Base-by-base conservation (phyloP, 2,888 invertebrate species). In the Drosophila macrothrix region DNA sequence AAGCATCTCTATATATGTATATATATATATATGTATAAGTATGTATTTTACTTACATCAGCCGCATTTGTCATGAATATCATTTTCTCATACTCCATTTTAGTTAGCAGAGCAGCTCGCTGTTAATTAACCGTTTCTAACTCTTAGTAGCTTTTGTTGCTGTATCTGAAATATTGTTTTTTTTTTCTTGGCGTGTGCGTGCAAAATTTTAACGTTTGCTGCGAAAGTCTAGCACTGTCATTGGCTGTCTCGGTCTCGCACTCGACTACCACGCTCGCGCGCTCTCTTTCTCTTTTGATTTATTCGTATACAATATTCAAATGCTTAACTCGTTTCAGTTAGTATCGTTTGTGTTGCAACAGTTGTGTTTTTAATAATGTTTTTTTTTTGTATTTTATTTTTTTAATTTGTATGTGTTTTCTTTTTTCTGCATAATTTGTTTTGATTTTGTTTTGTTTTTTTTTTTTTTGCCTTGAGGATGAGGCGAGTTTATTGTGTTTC, bases 41-140 rank as follows among this genome's bases (percentile, higher is more conserved):
- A 12, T 43, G 4, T 39, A 33, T 37, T 39, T 55, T 59, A 82
- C 87, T 88, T 82, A 87, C 87, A 90, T 90, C 90, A 41, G 58
- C 70, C 58, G 75, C 72, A 67, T 62, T 73, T 61, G 90, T 61
- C 79, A 80, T 68, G 72, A 78, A 91, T 78, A 89, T 62, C 82
- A 90, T 90, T 83, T 90, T 90, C 90, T 90, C 90, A 81, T 84
- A 88, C 84, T 91, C 91, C 90, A 91, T 90, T 82, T 83, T 54
- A 56, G 58, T 65, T 53, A 29, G 73, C 49, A 55, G 55, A 33
- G 22, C 55, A 55, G 37, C 6, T 9, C 37, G 0, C 22, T 55
- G 53, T 53, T 49, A 55, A 35, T 37, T 41, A 58, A 58, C 31
- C 58, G 35, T 43, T 67, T 66, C 49, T 52, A 56, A 22, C 49